Base-by-base conservation (phyloP, 2,113 vertebrate genomes). In the Campylomormyrus tamandua region DNA sequence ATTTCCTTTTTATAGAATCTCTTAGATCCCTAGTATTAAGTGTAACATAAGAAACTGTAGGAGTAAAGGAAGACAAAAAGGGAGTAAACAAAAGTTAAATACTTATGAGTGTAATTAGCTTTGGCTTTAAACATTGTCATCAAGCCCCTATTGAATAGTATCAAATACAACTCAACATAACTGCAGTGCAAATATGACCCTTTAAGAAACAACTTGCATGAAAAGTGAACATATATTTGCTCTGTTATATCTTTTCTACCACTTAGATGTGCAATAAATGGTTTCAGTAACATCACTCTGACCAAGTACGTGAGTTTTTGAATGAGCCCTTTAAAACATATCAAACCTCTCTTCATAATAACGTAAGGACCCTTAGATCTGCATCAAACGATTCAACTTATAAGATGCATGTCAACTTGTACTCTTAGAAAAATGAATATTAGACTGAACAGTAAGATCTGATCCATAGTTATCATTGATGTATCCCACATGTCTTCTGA, bases 401-500 rank as follows among this genome's bases (percentile, higher is more conserved):
- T 58, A 58, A 58, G 53, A 58, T 24, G 19, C 21, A 2, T 24
- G 53, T 24, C 21, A 58, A 58, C 6, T 58, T 58, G 21, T 0
- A 58, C 53, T 58, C 50, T 17, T 52, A 17, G 50, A 17, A 17
- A 52, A 52, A 52, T 52, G 13, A 52, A 7, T 52, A 17, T 52
- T 52, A 52, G 50, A 52, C 50, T 52, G 50, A 52, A 52, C 21
- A 50, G 49, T n/a, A 10, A 62, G 58, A n/a, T 66, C 7, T 66
- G 27, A 27, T 27, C 7, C 62, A 66, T 24, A 66, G n/a, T 87
- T 86, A 19, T 80, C 58, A 1, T 89, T 62, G 17, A 90, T 90
- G 39, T 53, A 90, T 15, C 85, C 90, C 27, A 50, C 50, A 35
- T 70, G 87, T 19, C 87, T 50, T 19, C 86, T 45, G 49, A 88